Evolutionary conservation across 2,113 vertebrate genomes (phyloP).

Genomic region (Aleadryas rufinucha): DNA sequence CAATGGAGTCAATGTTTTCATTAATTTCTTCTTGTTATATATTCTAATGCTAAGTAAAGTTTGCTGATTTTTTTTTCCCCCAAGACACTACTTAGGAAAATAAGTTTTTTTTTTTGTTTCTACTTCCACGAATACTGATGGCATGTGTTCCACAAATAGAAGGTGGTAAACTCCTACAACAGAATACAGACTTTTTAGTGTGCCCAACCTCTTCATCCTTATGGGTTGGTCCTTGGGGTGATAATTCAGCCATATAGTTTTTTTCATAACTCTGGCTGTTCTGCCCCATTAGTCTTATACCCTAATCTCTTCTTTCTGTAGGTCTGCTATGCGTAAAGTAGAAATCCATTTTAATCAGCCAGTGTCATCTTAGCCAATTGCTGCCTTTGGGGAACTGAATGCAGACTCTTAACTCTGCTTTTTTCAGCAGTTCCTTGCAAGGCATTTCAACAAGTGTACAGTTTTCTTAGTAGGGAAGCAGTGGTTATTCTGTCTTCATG

Average conservation of each 20-base stretch:
- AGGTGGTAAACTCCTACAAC: accelerated
- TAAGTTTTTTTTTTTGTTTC: not conserved
- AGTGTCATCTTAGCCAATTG: not conserved
- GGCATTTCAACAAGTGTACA: not conserved
- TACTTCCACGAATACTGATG: not conserved
- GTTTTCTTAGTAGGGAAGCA: not conserved
- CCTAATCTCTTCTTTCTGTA: not conserved
- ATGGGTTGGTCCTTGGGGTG: not conserved
- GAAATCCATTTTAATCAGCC: not conserved
- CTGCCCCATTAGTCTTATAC: not conserved
- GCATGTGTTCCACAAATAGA: not conserved
- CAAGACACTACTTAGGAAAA: not conserved
- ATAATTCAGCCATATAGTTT: not conserved
- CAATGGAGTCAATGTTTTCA: not conserved
- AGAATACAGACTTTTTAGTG: not conserved
- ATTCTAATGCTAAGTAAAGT: not conserved
- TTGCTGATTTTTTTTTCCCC: not conserved
- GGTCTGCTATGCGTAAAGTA: not conserved
- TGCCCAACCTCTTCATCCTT: not conserved
- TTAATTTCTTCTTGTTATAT: not conserved
- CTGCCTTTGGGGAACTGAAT: not conserved
- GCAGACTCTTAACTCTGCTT: not conserved
- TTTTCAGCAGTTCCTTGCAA: not conserved
- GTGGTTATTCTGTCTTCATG: not conserved
- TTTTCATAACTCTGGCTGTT: not conserved